Conservation (phyloP, 2,797 vertebrate genomes). For the Hypotaenidia okinawae region DNA sequence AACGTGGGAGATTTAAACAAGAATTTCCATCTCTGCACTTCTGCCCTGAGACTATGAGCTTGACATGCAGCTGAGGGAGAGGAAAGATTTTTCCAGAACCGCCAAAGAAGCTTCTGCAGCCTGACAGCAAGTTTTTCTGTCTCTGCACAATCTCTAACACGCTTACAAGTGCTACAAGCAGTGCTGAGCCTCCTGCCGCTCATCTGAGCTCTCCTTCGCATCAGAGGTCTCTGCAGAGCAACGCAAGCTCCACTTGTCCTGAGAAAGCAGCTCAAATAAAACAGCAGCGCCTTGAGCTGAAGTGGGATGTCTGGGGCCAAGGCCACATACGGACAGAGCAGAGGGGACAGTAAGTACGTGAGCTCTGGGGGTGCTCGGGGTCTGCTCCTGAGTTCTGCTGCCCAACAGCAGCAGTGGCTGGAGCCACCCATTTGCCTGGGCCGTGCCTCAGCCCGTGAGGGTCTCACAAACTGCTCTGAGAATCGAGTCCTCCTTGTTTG, state of each 20-base stretch:
- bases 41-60: background rate
- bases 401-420: background rate
- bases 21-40: slow-evolving; percentile 1
- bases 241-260: background rate
- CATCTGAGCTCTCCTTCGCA: background rate
- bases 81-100: background rate
- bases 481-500: background rate
- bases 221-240: background rate
- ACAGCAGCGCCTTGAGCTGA: background rate
- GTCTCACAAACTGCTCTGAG: background rate
- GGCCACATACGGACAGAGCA: background rate
- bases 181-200: background rate
- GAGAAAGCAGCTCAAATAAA: background rate
- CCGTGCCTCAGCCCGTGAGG: background rate
- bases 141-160: background rate
- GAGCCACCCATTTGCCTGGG: background rate
- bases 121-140: background rate
- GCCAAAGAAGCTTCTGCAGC: background rate
- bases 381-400: background rate
- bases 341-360: background rate
- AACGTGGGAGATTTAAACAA: slow-evolving; percentile 19
- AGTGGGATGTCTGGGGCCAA: background rate
- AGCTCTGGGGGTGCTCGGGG: background rate
- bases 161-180: background rate
- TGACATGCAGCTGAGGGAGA: background rate